These are phyloP conservation scores for Avahi laniger DNA, from an alignment of 2,797 vertebrate genomes.

Conservation along the genomic window DNA sequence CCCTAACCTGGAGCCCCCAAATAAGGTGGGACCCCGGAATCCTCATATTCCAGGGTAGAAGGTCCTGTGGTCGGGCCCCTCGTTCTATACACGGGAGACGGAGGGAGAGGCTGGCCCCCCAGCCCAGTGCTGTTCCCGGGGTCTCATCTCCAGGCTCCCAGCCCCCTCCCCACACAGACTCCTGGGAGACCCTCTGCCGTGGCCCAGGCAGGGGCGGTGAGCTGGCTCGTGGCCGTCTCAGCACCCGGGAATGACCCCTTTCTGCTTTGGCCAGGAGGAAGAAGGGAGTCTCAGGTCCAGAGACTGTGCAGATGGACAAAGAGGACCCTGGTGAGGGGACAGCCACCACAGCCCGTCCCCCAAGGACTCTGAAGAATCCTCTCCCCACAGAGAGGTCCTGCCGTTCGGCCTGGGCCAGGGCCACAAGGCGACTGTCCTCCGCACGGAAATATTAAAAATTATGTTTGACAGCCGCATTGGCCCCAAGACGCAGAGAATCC, in stretches of 20 bases:
- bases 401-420: too few relatives aligned
- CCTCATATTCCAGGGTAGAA: background rate
- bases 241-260: background rate
- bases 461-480: too few relatives aligned
- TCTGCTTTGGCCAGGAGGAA: background rate
- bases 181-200: background rate
- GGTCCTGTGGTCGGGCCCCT: background rate
- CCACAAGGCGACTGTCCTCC: too few relatives aligned
- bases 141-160: background rate
- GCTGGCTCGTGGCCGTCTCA: accelerated
- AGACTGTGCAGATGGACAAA: too few relatives aligned
- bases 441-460: too few relatives aligned
- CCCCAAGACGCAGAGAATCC: too few relatives aligned
- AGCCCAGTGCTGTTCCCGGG: background rate
- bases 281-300: too few relatives aligned
- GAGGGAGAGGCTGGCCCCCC: background rate
- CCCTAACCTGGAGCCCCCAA: background rate
- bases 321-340: too few relatives aligned
- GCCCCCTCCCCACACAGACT: background rate
- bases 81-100: background rate
- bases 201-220: too few relatives aligned
- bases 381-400: too few relatives aligned
- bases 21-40: background rate
- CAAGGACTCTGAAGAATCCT: too few relatives aligned
- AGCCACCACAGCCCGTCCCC: too few relatives aligned